These are phyloP conservation scores for Tetraodon nigroviridis DNA, from an alignment of 2,113 vertebrate genomes.

Conservation along the genomic window DNA sequence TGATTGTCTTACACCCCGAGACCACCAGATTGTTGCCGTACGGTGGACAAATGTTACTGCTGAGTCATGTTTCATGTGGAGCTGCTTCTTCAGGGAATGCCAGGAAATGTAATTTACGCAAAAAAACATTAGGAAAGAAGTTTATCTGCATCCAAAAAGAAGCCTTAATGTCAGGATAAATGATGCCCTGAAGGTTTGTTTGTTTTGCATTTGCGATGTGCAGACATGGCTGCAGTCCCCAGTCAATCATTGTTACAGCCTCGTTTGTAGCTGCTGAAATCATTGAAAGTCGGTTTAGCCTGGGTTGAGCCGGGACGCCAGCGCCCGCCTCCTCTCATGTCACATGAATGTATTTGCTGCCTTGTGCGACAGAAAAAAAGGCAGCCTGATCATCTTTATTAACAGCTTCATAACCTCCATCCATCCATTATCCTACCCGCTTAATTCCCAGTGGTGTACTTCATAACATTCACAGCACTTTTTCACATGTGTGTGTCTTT, in stretches of 20 bases:
- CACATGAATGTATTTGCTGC: slow-evolving; percentile 48
- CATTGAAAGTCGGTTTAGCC: not conserved
- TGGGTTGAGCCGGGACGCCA: not conserved
- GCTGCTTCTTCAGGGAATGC: slow-evolving; percentile 11
- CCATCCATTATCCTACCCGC: too few species aligned
- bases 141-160: not conserved
- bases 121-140: not conserved
- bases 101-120: slow-evolving; percentile 12
- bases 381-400: not conserved
- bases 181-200: slow-evolving; percentile 2
- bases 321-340: slow-evolving; percentile 9
- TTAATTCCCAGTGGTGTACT: too few species aligned
- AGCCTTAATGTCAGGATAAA: slow-evolving; percentile 17
- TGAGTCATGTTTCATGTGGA: slow-evolving; percentile 5
- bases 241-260: slow-evolving; percentile 1
- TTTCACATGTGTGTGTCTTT: slow-evolving; percentile 10
- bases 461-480: slow-evolving; percentile 19
- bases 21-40: slow-evolving; percentile 15
- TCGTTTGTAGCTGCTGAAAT: slow-evolving; percentile 4
- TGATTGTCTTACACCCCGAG: slow-evolving; percentile 9
- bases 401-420: too few species aligned
- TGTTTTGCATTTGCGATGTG: not conserved
- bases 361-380: slow-evolving; percentile 15
- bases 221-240: not conserved
- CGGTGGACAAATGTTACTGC: slow-evolving; percentile 2